phyloP scores from a whole-genome alignment of 2,797 vertebrate genomes.

The Bryconaethiops microstoma region DNA sequence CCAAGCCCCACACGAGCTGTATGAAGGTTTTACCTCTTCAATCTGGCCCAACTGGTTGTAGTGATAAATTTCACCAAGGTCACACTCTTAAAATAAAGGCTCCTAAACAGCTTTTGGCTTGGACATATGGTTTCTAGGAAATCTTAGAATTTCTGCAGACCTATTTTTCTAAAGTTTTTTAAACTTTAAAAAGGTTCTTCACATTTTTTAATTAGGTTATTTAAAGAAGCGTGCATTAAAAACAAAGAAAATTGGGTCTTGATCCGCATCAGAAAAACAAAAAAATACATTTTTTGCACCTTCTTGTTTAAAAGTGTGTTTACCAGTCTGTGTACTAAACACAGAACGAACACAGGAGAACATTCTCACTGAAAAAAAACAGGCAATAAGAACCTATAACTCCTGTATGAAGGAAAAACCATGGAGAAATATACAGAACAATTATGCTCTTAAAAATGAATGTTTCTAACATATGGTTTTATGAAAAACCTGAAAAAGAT shows the following conservation, averaged over 20 bases:
- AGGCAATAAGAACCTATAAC: background rate
- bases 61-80: background rate
- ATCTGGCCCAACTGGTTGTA: background rate
- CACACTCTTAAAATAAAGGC: background rate
- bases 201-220: background rate
- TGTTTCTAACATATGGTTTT: background rate
- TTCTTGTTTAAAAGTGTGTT: background rate
- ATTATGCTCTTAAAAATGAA: background rate
- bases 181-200: background rate
- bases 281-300: background rate
- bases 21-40: background rate
- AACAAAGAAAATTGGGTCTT: background rate
- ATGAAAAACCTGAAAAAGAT: no score
- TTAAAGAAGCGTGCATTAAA: background rate
- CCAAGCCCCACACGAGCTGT: background rate
- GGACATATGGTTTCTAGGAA: background rate
- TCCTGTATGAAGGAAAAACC: background rate
- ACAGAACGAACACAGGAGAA: background rate
- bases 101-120: background rate
- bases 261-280: background rate
- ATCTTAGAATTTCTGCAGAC: background rate
- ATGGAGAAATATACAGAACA: background rate
- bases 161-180: background rate
- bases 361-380: background rate
- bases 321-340: background rate